phyloP scores from a whole-genome alignment of 2,113 vertebrate genomes.

The Tetrao urogallus region DNA sequence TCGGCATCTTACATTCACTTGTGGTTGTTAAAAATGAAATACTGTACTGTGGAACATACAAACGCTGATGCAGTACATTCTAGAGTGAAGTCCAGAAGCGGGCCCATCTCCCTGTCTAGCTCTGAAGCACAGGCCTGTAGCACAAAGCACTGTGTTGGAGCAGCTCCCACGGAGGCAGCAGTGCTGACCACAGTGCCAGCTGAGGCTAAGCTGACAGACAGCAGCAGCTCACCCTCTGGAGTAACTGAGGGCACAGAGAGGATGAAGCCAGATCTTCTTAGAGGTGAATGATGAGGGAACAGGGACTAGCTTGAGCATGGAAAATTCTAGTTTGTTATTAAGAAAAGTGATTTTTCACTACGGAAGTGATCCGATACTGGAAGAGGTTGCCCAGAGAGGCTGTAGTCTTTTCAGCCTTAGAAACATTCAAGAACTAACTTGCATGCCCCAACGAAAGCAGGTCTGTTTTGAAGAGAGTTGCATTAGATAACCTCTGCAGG shows the following conservation, averaged over 20 bases:
- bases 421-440: neutral
- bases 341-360: neutral
- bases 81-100: neutral
- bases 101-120: fast-evolving
- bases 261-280: neutral
- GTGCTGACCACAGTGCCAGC: too few species aligned
- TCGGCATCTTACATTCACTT: neutral
- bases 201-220: too few species aligned
- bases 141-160: too few species aligned
- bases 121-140: neutral
- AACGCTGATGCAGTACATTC: neutral
- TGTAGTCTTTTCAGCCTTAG: neutral
- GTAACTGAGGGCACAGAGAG: neutral
- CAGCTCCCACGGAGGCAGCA: too few species aligned
- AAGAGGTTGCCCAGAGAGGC: neutral
- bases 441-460: neutral
- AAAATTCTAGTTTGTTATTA: neutral
- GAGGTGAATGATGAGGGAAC: neutral
- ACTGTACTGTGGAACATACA: neutral
- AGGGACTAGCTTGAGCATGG: fast-evolving
- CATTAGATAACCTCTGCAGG: neutral
- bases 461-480: neutral
- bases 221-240: neutral
- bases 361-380: neutral
- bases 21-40: fast-evolving